Percentiles rank a stretch among this genome's conserved stretches.
phyloP scores from a whole-genome alignment of 2,113 vertebrate genomes.

The Sturnus vulgaris region DNA sequence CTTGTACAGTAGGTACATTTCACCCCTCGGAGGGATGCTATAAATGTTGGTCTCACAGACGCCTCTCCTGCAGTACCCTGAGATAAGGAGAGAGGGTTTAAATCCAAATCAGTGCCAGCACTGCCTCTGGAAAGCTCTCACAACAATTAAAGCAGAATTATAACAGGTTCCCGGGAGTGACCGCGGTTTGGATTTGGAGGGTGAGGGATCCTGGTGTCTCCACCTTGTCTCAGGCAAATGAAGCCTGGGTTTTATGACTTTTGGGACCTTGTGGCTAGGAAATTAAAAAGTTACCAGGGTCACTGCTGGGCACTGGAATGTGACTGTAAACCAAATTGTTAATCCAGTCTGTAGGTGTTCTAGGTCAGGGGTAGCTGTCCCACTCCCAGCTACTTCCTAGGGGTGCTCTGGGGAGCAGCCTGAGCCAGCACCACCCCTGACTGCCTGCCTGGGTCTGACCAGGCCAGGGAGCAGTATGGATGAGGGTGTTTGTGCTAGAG shows the following conservation, averaged over 20 bases:
- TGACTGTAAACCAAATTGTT: neutral
- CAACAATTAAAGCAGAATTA: slow-evolving; percentile 44
- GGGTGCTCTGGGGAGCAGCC: neutral
- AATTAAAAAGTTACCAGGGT: neutral
- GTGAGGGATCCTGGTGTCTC: neutral
- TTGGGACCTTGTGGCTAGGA: neutral
- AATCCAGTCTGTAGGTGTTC: neutral
- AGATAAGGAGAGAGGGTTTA: neutral
- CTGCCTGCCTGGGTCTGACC: neutral
- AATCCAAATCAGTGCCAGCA: slow-evolving; percentile 4
- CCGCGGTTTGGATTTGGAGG: neutral
- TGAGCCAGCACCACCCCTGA: neutral
- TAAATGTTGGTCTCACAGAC: neutral
- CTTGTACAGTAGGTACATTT: slow-evolving; percentile 63
- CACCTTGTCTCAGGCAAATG: neutral
- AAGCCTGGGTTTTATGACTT: slow-evolving; percentile 11
- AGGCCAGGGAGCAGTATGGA: rapidly evolving
- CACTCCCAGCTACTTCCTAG: neutral
- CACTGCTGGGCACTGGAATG: neutral
- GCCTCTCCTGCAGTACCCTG: neutral
- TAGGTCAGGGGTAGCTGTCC: neutral
- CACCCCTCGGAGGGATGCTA: slow-evolving; percentile 34
- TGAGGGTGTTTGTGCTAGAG: neutral
- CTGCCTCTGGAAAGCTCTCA: slow-evolving; percentile 44
- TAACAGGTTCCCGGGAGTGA: neutral